These are phyloP conservation scores for Hypocryptadius cinnamomeus DNA, from an alignment of 2,113 vertebrate species.

Conservation along the genomic window DNA sequence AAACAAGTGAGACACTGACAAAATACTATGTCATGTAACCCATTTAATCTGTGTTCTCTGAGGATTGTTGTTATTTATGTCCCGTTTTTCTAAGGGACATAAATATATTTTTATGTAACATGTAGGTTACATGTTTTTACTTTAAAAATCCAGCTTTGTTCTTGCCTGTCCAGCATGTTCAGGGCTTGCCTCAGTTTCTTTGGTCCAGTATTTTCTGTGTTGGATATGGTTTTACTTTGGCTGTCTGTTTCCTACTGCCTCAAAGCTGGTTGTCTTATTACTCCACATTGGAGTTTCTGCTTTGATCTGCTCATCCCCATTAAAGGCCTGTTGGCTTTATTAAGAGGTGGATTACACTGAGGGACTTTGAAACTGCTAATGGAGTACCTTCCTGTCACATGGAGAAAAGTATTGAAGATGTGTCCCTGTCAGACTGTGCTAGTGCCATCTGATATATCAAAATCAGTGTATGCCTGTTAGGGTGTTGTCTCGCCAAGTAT, in stretches of 20 bases:
- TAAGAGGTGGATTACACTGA: background rate
- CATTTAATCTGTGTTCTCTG: background rate
- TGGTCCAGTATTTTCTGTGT: background rate
- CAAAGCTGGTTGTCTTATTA: background rate
- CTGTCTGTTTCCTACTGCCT: background rate
- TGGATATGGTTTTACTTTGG: background rate
- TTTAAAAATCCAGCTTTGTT: background rate
- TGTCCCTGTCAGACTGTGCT: background rate
- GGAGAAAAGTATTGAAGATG: background rate
- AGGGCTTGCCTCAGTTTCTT: background rate
- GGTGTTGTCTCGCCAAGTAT: background rate
- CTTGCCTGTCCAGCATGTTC: background rate
- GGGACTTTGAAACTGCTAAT: background rate
- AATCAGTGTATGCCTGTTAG: background rate
- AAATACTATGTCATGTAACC: background rate
- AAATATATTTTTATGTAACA: background rate
- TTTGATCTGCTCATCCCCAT: background rate
- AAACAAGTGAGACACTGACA: background rate
- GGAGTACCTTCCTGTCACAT: background rate
- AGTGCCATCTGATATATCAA: background rate
- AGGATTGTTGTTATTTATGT: background rate
- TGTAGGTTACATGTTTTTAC: background rate
- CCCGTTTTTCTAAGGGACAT: background rate
- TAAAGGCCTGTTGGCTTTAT: background rate
- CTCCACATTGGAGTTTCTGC: background rate